Evolutionary conservation across 1,140 invertebrate species (phyloP).

Genomic region (Diorhabda carinulata): DNA sequence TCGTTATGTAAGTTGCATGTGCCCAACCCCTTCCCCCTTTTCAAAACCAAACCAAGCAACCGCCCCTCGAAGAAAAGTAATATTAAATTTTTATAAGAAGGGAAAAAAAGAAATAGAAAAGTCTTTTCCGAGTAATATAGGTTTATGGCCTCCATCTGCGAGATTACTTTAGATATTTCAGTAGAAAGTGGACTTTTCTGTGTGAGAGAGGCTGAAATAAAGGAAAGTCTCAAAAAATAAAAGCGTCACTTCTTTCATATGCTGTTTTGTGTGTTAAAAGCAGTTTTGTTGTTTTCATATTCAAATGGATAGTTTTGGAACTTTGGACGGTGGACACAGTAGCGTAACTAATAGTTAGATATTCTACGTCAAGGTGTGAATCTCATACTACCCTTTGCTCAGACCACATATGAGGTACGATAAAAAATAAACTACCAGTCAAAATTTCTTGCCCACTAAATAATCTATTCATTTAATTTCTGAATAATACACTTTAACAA

Average conservation of each 20-base stretch:
- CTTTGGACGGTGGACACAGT: neutral
- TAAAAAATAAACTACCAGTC: no score
- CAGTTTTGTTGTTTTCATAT: slow-evolving; percentile 36
- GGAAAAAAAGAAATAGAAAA: slow-evolving; percentile 47
- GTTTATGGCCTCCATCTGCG: slow-evolving; percentile 50
- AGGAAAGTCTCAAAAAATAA: slow-evolving; percentile 32
- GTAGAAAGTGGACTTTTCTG: slow-evolving; percentile 46
- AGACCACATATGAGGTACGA: no score
- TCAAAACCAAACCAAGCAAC: neutral
- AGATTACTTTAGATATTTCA: slow-evolving; percentile 48
- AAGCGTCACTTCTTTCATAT: slow-evolving; percentile 36
- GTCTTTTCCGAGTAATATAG: slow-evolving; percentile 49
- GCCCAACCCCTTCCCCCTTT: slow-evolving; percentile 12
- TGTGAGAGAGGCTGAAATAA: slow-evolving; percentile 31
- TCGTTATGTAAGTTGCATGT: slow-evolving; percentile 19
- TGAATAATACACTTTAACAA: no score
- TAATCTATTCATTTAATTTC: no score
- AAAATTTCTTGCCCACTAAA: no score
- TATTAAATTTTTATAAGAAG: slow-evolving; percentile 49
- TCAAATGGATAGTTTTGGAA: slow-evolving; percentile 25
- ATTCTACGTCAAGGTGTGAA: no score
- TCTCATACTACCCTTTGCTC: no score
- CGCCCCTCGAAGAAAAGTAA: slow-evolving; percentile 35
- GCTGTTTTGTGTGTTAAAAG: slow-evolving; percentile 36
- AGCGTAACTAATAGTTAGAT: neutral